Evolutionary conservation across 2,888 invertebrate species (phyloP).

Genomic region (Crossocerus cetratus): DNA sequence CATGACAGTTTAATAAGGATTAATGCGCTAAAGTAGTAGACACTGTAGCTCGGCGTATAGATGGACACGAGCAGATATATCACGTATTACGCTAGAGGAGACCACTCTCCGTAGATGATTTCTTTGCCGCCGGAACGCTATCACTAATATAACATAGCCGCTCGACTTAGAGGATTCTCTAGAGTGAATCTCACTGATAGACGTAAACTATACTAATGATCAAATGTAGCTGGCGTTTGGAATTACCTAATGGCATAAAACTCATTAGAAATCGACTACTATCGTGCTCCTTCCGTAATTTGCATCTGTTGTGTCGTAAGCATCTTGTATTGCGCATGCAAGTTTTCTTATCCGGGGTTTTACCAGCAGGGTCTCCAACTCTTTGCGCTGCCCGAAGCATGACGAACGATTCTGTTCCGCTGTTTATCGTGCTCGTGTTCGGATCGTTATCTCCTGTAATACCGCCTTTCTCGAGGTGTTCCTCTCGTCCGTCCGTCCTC

Average conservation of each 20-base stretch:
- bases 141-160: slow-evolving; percentile 52
- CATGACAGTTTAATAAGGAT: slow-evolving; percentile 57
- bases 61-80: slow-evolving; percentile 18
- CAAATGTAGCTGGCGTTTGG: slow-evolving; percentile 53
- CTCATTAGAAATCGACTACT: slow-evolving; percentile 44
- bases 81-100: slow-evolving; percentile 22
- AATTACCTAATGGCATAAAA: slow-evolving; percentile 31
- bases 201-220: slow-evolving; percentile 59
- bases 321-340: slow-evolving; percentile 71
- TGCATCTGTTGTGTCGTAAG: slow-evolving; percentile 69
- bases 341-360: slow-evolving; percentile 58
- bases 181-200: slow-evolving; percentile 71
- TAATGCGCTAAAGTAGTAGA: slow-evolving; percentile 55
- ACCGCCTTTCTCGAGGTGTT: no score
- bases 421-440: slow-evolving; percentile 17
- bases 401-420: slow-evolving; percentile 56
- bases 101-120: slow-evolving; percentile 49
- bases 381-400: slow-evolving; percentile 60
- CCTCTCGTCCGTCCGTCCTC: no score
- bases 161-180: slow-evolving; percentile 54
- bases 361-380: slow-evolving; percentile 57
- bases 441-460: background rate
- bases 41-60: slow-evolving; percentile 43
- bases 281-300: slow-evolving; percentile 58
- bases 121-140: slow-evolving; percentile 42